These are phyloP conservation scores for Globodera rostochiensis DNA, from an alignment of 1,140 invertebrate genomes.

Conservation along the genomic window DNA sequence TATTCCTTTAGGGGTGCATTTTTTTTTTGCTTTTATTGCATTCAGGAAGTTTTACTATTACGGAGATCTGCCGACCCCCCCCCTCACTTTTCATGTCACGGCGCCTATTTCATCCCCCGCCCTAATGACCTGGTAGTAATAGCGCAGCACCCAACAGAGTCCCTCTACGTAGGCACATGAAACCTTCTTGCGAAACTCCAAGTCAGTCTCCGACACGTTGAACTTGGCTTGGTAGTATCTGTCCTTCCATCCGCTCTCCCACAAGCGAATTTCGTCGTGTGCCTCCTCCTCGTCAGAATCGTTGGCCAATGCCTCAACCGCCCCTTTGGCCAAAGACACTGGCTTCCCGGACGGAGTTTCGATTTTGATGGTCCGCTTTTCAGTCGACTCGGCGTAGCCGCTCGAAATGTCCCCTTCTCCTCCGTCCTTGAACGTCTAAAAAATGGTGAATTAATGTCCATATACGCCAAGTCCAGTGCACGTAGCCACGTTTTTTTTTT, in stretches of 20 bases:
- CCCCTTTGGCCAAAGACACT: constrained; percentile 22
- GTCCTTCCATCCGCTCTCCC: constrained; percentile 97
- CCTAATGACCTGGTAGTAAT: constrained; percentile 93
- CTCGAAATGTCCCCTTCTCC: constrained; percentile 71
- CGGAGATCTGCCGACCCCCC: too few species aligned
- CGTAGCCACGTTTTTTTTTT: too few species aligned
- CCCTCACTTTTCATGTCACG: too few species aligned
- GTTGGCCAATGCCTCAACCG: constrained; percentile 15
- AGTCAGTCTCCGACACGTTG: constrained; percentile 79
- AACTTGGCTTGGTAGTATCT: constrained; percentile 97
- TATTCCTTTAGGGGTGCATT: too few species aligned
- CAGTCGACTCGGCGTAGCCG: not conserved
- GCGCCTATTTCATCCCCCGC: too few species aligned
- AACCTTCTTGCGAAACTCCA: constrained; percentile 84
- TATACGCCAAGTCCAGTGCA: constrained; percentile 5
- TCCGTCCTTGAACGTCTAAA: constrained; percentile 70
- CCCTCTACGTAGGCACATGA: constrained; percentile 87
- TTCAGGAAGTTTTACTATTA: too few species aligned
- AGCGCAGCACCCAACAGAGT: constrained; percentile 94
- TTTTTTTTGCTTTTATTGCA: too few species aligned
- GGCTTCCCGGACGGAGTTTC: constrained; percentile 16
- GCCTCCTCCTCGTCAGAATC: constrained; percentile 67
- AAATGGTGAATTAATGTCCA: constrained; percentile 15
- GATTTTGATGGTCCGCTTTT: constrained; percentile 1
- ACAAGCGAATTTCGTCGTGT: constrained; percentile 90